Evolutionary conservation across 2,113 vertebrate genomes (phyloP), one percentile per base, ranked within the genome.

Genomic region (Hemibagrus wyckioides): DNA sequence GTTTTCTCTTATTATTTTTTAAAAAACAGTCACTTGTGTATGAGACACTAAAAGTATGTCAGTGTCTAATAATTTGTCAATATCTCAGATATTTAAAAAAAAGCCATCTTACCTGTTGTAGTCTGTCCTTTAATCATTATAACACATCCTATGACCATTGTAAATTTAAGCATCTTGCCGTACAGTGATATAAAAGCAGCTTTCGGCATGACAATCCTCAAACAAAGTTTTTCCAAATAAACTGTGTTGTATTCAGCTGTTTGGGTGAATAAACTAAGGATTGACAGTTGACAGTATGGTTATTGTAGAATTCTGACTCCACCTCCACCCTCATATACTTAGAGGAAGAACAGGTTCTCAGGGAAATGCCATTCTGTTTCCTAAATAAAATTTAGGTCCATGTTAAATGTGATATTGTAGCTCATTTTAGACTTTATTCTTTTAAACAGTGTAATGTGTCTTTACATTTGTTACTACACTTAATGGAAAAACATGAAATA

Each of bases 91-190:
- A 54, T 17, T 36, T 36, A 23, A 21, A 39, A 11, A 33, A 54
- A 65, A 19, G 11, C n/a, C 8, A 57, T 69, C 9, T 89, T 88
- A 94, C 93, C 54, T 85, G 57, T 63, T 59, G 33, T 69, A 69
- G 1, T 33, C 65, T 93, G 90, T 0, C 11, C 61, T 10, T 36
- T 52, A 0, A 87, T 59, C 67, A 28, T 9, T 61, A 57, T 13
- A 80, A 92, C 82, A 89, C 36, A 91, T 84, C 86, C 90, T 44
- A 91, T 50, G n/a, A 92, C 84, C 21, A 89, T 79, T 57, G 91
- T 76, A 80, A 88, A 88, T 63, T 19, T 71, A 39, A 7, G 85
- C 0, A 87, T 54, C 85, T 30, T 91, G 80, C 30, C 59, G 0
- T 69, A 56, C 91, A 89, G 91, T 41, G 57, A 56, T 79, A 6